Conservation (phyloP, 2,113 vertebrate genomes). For the Silurus glanis region DNA sequence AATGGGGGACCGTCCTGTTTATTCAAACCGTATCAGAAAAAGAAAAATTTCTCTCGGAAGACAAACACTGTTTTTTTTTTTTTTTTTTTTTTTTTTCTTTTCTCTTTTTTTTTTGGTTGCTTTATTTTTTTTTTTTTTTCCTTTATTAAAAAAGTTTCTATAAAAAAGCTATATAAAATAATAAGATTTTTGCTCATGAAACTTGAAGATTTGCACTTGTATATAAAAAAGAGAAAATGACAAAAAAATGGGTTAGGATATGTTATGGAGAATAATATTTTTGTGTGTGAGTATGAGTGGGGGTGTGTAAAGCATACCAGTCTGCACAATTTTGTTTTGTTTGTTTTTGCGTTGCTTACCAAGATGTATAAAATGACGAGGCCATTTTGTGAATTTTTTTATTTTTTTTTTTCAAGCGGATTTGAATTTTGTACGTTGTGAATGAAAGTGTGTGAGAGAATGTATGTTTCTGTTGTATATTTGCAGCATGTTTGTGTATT, state of each 20-base stretch:
- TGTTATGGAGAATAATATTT: conserved; percentile 76
- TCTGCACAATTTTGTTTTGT: conserved; percentile 72
- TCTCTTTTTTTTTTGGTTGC: conserved; percentile 74
- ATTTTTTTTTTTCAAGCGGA: conserved; percentile 26
- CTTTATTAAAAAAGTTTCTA: conserved; percentile 72
- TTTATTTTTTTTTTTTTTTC: conserved; percentile 62
- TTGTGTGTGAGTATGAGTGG: conserved; percentile 63
- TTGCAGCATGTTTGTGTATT: conserved; percentile 36
- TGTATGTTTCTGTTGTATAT: conserved; percentile 26
- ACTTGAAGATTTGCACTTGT: conserved; percentile 90
- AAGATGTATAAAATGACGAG: conserved; percentile 74
- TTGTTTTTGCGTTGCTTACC: conserved; percentile 58
- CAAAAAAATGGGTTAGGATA: conserved; percentile 72
- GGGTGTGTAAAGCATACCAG: conserved; percentile 68
- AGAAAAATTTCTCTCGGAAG: conserved; percentile 78
- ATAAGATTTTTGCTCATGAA: conserved; percentile 75
- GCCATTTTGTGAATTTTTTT: conserved; percentile 67
- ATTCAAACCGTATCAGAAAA: conserved; percentile 75
- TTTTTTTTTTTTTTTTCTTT: conserved; percentile 59
- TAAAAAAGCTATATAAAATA: conserved; percentile 81
- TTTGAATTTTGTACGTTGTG: conserved; percentile 68
- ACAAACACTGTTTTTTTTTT: conserved; percentile 81
- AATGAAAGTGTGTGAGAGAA: conserved; percentile 37
- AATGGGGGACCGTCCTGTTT: conserved; percentile 63
- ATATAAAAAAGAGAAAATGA: conserved; percentile 70